A percentile compares a stretch with the other conserved stretches of the same genome.
Conservation (phyloP, 2,797 vertebrate species). For the Rhinoraja longicauda region DNA sequence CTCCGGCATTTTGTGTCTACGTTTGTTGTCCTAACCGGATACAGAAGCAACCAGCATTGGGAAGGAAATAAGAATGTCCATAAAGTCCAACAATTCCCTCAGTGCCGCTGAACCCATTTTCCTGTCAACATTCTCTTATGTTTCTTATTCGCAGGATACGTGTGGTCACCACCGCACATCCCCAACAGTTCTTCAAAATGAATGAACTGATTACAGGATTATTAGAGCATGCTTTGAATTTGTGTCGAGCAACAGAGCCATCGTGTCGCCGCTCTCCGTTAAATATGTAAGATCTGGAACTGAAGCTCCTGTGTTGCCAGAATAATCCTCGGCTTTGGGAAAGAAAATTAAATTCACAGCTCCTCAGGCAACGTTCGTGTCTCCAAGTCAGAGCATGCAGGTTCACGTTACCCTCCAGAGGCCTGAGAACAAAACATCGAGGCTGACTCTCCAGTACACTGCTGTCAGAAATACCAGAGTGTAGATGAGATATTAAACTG, state of each 20-base stretch:
- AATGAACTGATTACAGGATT: no score
- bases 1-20: no score
- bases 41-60: not conserved
- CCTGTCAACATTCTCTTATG: not conserved
- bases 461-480: not conserved
- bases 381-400: not conserved
- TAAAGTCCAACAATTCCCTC: not conserved
- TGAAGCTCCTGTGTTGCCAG: not conserved
- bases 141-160: no score
- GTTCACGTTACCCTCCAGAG: not conserved
- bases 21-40: not conserved
- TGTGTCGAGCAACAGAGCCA: no score
- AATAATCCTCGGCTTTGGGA: not conserved
- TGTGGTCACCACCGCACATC: no score
- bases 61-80: not conserved
- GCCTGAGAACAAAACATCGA: not conserved
- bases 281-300: no score
- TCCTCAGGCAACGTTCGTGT: not conserved
- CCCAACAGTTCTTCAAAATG: no score
- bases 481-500: not conserved
- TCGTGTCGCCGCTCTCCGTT: no score
- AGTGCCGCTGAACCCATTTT: not conserved
- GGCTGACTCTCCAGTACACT: not conserved
- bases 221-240: no score
- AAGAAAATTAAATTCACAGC: not conserved